These are phyloP conservation scores for Anguilla megastoma DNA, from an alignment of 2,797 vertebrate species.

Conservation along the genomic window DNA sequence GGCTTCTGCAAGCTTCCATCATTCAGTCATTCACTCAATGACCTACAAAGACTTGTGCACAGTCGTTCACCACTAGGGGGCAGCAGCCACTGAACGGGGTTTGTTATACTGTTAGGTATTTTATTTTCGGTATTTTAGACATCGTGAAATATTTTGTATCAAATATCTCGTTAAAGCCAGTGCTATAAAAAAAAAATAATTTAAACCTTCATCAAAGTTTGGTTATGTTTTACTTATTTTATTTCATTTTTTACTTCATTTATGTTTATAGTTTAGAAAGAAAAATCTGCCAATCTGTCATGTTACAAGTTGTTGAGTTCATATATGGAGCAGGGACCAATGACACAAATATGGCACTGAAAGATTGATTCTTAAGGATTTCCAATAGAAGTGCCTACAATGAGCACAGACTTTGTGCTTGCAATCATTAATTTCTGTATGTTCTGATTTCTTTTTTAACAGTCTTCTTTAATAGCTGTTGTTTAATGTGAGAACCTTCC, in stretches of 20 bases:
- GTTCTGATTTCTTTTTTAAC: no score
- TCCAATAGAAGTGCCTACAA: no score
- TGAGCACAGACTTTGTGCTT: no score
- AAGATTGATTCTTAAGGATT: no score
- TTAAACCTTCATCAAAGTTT: neutral
- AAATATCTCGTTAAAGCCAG: neutral
- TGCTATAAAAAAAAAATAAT: neutral
- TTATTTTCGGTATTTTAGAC: neutral
- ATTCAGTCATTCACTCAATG: neutral
- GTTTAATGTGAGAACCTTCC: neutral
- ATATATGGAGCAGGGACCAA: no score
- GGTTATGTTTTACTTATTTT: neutral
- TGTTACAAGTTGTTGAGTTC: no score
- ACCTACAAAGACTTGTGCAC: neutral
- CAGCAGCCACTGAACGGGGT: neutral
- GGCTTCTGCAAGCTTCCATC: neutral
- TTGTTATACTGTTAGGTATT: neutral
- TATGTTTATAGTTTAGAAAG: no score
- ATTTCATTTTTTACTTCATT: neutral
- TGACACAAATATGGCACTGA: no score
- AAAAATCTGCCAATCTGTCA: no score
- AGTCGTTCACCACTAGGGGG: neutral
- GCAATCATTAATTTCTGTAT: no score
- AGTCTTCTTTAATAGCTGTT: no score
- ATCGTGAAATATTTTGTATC: neutral